Evolutionary conservation across 53 echinoderm and acorn worm species (phyloP).

Genomic region (Pentamera pediparva): DNA sequence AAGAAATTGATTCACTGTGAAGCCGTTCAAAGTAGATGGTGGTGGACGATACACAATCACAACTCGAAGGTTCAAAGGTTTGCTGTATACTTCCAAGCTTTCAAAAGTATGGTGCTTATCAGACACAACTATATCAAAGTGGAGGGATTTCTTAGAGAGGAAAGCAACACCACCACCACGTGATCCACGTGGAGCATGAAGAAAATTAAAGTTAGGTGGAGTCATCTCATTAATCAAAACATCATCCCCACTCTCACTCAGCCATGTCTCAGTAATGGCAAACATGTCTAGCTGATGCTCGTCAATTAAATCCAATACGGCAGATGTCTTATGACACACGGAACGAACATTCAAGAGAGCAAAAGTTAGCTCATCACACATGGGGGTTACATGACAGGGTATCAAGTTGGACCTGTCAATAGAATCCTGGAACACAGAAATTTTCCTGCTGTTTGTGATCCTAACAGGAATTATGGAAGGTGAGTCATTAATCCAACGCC

Average conservation of each 20-base stretch:
- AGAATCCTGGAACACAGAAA: too few relatives aligned
- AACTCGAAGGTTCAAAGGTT: background rate
- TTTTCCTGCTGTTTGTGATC: background rate
- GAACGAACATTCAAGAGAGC: background rate
- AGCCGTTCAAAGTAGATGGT: background rate
- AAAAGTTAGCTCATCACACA: background rate
- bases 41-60: conserved; percentile 1
- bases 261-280: conserved; percentile 9
- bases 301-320: background rate
- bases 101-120: background rate
- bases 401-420: background rate
- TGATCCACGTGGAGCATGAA: background rate
- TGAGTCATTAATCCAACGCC: background rate
- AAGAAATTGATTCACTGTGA: conserved; percentile 1
- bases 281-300: conserved; percentile 3
- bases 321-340: background rate
- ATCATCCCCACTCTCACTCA: background rate
- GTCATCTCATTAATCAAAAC: background rate
- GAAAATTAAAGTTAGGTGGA: background rate
- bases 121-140: background rate
- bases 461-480: background rate
- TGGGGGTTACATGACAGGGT: background rate
- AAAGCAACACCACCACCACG: conserved; percentile 14
- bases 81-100: background rate
- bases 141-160: background rate